Evolutionary conservation across 2,797 vertebrate genomes (phyloP).

Genomic region (Sitta carolinensis): DNA sequence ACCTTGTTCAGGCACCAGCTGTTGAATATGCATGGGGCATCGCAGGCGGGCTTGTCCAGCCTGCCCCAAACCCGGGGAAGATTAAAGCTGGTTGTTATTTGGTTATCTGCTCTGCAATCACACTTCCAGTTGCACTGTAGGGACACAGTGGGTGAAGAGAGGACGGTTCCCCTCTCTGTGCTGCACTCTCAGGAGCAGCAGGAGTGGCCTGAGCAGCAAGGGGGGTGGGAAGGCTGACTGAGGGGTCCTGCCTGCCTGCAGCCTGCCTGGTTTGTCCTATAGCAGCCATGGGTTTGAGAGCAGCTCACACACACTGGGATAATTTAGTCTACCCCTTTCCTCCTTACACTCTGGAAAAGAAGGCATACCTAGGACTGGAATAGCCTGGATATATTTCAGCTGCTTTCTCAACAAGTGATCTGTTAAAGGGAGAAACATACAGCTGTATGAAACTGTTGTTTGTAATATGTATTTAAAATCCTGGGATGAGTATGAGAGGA

Average conservation of each 20-base stretch:
- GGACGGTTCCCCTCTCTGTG: not conserved
- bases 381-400: not conserved
- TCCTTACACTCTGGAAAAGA: not conserved
- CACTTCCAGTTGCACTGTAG: not conserved
- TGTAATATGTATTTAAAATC: not conserved
- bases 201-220: accelerated
- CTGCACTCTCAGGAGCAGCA: not conserved
- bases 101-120: not conserved
- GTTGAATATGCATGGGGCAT: not conserved
- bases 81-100: conserved; percentile 24
- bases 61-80: not conserved
- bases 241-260: not conserved
- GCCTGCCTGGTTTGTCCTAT: not conserved
- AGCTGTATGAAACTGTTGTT: not conserved
- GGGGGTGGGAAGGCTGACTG: not conserved
- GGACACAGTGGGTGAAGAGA: not conserved
- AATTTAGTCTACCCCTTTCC: not conserved
- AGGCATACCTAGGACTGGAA: not conserved
- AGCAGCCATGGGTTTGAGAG: not conserved
- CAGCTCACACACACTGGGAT: not conserved
- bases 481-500: not conserved
- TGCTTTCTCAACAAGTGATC: not conserved
- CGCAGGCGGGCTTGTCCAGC: not conserved
- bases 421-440: not conserved
- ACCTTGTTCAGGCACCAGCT: not conserved